phyloP scores from a whole-genome alignment of 1,140 invertebrate species.

The Drosophila navojoa region DNA sequence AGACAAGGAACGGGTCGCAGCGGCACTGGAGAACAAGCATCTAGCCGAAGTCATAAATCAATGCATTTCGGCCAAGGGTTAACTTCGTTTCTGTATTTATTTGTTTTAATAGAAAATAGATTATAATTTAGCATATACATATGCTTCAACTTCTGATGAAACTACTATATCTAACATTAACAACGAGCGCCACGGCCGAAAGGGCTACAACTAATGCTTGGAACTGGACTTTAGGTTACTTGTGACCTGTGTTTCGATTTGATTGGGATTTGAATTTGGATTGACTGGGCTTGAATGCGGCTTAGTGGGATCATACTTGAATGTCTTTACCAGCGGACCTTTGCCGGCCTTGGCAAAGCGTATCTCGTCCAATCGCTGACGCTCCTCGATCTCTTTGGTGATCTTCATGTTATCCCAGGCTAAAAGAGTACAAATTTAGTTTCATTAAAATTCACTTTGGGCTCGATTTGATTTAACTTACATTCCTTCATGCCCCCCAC shows the following conservation, averaged over 20 bases:
- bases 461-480: slow-evolving; percentile 84
- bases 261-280: slow-evolving; percentile 47
- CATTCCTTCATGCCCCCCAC: slow-evolving; percentile 91
- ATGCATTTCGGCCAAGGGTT: slow-evolving; percentile 87
- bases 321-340: slow-evolving; percentile 94
- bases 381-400: slow-evolving; percentile 89
- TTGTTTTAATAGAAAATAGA: slow-evolving; percentile 51
- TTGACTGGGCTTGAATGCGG: slow-evolving; percentile 43
- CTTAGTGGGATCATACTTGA: slow-evolving; percentile 92
- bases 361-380: slow-evolving; percentile 90
- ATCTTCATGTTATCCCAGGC: slow-evolving; percentile 94
- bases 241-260: slow-evolving; percentile 77
- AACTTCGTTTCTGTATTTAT: neutral
- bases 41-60: slow-evolving; percentile 97
- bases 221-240: slow-evolving; percentile 21
- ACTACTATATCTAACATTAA: slow-evolving; percentile 64
- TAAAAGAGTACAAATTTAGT: slow-evolving; percentile 70
- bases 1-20: slow-evolving; percentile 99
- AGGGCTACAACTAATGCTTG: slow-evolving; percentile 16
- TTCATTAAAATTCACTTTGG: neutral
- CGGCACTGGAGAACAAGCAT: slow-evolving; percentile 96
- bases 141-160: slow-evolving; percentile 23
- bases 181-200: slow-evolving; percentile 30
- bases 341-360: slow-evolving; percentile 92
- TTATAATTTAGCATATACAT: slow-evolving; percentile 40